Evolutionary conservation across 92 coral and sea anemone genomes (phyloP), one percentile per base, ranked within the genome.

Genomic region (Porites rus): DNA sequence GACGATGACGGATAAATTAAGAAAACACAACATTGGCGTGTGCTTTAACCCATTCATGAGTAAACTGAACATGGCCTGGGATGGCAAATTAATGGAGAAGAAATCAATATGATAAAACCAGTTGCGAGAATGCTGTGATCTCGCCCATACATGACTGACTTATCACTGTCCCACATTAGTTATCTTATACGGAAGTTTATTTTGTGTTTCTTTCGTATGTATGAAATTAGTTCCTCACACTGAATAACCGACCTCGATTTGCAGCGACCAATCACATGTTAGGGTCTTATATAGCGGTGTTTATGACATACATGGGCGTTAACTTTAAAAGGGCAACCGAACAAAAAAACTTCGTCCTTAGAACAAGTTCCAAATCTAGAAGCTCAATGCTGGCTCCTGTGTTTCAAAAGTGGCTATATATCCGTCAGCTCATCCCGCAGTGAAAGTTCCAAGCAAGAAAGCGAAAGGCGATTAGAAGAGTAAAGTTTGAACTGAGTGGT

Each of bases 181-280:
- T 69, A 81, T 81, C 76, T 81, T 16, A 65, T 59, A 51, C 85
- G 69, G 76, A 81, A 81, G 85, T 81, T 56, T 3, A 81, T 54
- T 56, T 16, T 69, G 53, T 28, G 18, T 16, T 81, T 70, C 71
- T 77, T 64, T 17, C 28, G 25, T 19, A 6, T 38, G 46, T 38
- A 56, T 11, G 11, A 54, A 67, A 16, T 53, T 54, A 80, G 69
- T 69, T 10, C 68, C 24, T 43, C 65, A 68, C 31, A 28, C 31
- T 17, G 53, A 59, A 65, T 51, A 1, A 51, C 58, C 17, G n/a
- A 71, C 86, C 77, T 71, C 86, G 86, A 70, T 81, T 43, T 25
- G 38, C 76, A 58, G 56, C 46, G 8, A 61, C 86, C 86, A 81
- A 81, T 81, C 75, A 70, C 43, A 31, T 75, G 59, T 7, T 38